phyloP scores from a whole-genome alignment of 2,888 invertebrate species.

The Lepidonotus clava region DNA sequence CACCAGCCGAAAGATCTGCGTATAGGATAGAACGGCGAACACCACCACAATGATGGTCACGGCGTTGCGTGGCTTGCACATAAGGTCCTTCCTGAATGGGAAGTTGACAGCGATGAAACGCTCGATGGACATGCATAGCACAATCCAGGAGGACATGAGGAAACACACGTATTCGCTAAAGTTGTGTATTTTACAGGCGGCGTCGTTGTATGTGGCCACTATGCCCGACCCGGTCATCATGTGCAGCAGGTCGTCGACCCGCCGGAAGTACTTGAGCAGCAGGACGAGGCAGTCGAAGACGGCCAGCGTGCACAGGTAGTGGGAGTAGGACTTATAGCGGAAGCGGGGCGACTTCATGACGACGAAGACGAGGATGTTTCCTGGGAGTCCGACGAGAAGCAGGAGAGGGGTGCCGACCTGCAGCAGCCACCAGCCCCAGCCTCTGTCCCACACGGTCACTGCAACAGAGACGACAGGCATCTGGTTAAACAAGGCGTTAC shows the following conservation, averaged over 20 bases:
- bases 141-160: slow-evolving; percentile 77
- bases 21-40: slow-evolving; percentile 70
- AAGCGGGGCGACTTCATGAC: slow-evolving; percentile 75
- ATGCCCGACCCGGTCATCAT: slow-evolving; percentile 57
- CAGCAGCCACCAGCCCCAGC: slow-evolving; percentile 74
- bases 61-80: slow-evolving; percentile 72
- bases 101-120: slow-evolving; percentile 75
- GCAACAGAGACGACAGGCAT: too few species aligned
- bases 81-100: slow-evolving; percentile 72
- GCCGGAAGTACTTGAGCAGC: slow-evolving; percentile 62
- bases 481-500: too few species aligned
- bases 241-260: slow-evolving; percentile 58
- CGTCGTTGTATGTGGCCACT: slow-evolving; percentile 67
- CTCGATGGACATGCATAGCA: slow-evolving; percentile 77
- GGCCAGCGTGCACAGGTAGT: slow-evolving; percentile 75
- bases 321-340: slow-evolving; percentile 76
- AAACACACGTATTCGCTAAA: slow-evolving; percentile 73
- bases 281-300: slow-evolving; percentile 75
- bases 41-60: slow-evolving; percentile 70
- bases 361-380: slow-evolving; percentile 74
- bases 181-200: slow-evolving; percentile 73
- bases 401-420: slow-evolving; percentile 72
- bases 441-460: slow-evolving; percentile 8
- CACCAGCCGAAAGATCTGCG: slow-evolving; percentile 74
- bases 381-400: slow-evolving; percentile 73